Base-by-base conservation (phyloP, 2,113 vertebrate genomes). In the Amphilophus citrinellus region DNA sequence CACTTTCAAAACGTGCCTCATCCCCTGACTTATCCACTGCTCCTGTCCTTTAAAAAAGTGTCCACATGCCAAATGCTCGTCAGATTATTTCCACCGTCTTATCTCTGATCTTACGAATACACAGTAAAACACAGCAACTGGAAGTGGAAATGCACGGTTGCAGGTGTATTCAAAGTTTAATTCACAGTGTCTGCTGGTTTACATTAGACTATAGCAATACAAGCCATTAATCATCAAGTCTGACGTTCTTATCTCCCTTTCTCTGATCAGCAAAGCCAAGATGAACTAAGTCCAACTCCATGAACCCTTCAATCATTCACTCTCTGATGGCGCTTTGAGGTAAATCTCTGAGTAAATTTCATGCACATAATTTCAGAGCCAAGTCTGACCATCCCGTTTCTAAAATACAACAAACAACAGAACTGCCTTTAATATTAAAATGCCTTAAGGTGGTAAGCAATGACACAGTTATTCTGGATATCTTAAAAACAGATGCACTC, bases 161-260 rank as follows among this genome's bases (percentile, higher is more conserved):
- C 56, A 76, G 76, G 84, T 18, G 32, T 71, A 87, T 88, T 92
- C 80, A 47, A 80, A 78, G 84, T 20, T 62, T 73, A 79, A 80
- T 90, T 87, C 68, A 78, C 57, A 39, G 39, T 15, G 20, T 84
- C 82, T 85, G 59, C 80, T 73, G 18, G 18, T 30, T 56, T 73
- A 73, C 47, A 82, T 84, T 78, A 79, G 44, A 84, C 58, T 68
- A 86, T 20, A 82, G 82, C 71, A 63, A 71, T 32, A 88, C 77
- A 84, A 66, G 32, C 85, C 81, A 94, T 95, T 92, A 93, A 92
- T 94, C 93, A 91, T 90, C 86, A 82, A 77, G 75, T 61, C 79
- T 89, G 84, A 58, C 42, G 1, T 87, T 88, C 83, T 91, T 88
- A 91, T 95, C 90, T 86, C 78, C 37, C 63, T 15, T 63, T 87